Conservation (phyloP, 2,113 vertebrate species). For the Equus quagga region DNA sequence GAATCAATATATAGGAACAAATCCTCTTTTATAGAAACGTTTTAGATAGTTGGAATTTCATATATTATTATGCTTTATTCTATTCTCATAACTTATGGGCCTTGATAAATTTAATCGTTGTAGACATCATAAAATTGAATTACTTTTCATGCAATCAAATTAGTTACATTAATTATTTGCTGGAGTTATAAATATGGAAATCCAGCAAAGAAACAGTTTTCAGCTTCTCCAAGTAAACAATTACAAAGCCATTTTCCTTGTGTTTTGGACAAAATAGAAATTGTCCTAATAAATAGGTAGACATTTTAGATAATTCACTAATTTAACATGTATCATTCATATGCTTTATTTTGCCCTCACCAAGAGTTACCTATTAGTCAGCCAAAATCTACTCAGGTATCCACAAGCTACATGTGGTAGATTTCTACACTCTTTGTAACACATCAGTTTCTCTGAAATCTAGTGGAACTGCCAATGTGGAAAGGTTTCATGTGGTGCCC, state of each 20-base stretch:
- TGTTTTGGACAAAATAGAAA: conserved; percentile 25
- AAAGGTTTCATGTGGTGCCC: not conserved
- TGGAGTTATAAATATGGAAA: conserved; percentile 82
- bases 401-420: not conserved
- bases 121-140: conserved; percentile 84
- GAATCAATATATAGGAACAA: not conserved
- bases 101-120: conserved; percentile 84
- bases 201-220: conserved; percentile 34
- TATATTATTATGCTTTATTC: conserved; percentile 77
- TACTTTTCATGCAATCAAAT: conserved; percentile 85
- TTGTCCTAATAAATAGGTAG: not conserved
- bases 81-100: conserved; percentile 71
- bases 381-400: not conserved
- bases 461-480: not conserved
- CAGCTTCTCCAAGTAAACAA: conserved; percentile 5
- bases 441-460: not conserved
- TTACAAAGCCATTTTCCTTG: not conserved
- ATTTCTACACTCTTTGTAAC: not conserved
- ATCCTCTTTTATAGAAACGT: conserved; percentile 11
- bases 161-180: conserved; percentile 85
- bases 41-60: conserved; percentile 61
- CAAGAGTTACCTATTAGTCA: not conserved
- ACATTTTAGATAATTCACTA: conserved; percentile 36
- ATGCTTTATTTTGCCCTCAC: not conserved
- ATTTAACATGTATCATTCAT: not conserved